phyloP scores from a whole-genome alignment of 2,888 invertebrate species.

The Oxycera nigricornis region DNA sequence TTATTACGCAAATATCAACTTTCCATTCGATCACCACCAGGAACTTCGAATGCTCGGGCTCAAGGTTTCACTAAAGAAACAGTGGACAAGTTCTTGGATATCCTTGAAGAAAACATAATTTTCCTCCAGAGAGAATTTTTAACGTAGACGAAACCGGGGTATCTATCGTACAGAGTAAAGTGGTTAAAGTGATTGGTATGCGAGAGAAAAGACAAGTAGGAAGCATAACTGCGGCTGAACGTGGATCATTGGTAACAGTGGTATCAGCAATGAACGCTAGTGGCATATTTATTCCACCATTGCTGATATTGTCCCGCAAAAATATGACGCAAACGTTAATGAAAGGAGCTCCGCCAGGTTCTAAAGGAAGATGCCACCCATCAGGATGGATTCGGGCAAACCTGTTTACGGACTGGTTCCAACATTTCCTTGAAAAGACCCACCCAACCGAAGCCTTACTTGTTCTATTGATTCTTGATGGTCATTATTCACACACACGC shows the following conservation, averaged over 20 bases:
- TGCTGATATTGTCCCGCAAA: neutral
- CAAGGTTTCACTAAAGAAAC: too few relatives aligned
- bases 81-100: too few relatives aligned
- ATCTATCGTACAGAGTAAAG: neutral
- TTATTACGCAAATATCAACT: too few relatives aligned
- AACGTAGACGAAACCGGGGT: neutral
- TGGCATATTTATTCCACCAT: neutral
- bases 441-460: slow-evolving; percentile 49
- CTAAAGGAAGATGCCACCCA: slow-evolving; percentile 50
- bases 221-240: neutral
- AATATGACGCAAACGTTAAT: slow-evolving; percentile 49
- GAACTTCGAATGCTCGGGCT: too few relatives aligned
- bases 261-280: neutral
- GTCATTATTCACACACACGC: slow-evolving; percentile 50
- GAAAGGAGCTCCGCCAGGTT: slow-evolving; percentile 53
- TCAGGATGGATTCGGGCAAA: slow-evolving; percentile 55
- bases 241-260: neutral
- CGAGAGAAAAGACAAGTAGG: neutral
- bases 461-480: slow-evolving; percentile 50
- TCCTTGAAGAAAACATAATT: too few relatives aligned
- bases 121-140: too few relatives aligned
- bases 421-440: slow-evolving; percentile 51
- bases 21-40: too few relatives aligned
- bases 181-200: neutral
- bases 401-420: slow-evolving; percentile 54